Percentiles rank a stretch among this genome's conserved stretches.
Conservation (phyloP, 92 coral and sea anemone species). For the Nematostella vectensis region DNA sequence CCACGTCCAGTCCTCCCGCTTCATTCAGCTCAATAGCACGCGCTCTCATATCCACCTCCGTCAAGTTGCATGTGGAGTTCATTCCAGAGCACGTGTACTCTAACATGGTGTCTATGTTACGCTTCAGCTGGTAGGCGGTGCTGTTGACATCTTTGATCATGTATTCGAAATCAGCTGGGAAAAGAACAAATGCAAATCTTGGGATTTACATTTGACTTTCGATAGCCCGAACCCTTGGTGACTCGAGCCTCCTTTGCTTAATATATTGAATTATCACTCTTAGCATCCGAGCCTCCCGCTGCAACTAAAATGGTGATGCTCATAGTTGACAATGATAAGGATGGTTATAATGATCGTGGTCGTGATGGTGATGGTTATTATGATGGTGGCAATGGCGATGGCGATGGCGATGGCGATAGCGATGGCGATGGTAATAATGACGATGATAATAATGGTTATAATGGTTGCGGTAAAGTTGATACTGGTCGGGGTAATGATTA, state of each 20-base stretch:
- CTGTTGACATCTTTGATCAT: slow-evolving; percentile 40
- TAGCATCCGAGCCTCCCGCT: no score
- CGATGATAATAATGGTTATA: neutral
- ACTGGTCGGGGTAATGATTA: neutral
- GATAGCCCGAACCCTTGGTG: no score
- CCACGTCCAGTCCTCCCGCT: slow-evolving; percentile 61
- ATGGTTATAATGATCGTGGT: neutral
- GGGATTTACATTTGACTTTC: no score
- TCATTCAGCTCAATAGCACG: slow-evolving; percentile 37
- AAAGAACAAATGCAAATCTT: slow-evolving; percentile 3
- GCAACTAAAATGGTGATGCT: no score
- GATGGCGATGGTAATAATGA: neutral
- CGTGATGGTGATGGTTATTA: no score
- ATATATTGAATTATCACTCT: no score
- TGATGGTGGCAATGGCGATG: no score
- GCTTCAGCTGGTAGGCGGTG: slow-evolving; percentile 35
- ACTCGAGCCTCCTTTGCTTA: no score
- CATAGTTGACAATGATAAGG: neutral
- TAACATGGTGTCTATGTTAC: slow-evolving; percentile 47
- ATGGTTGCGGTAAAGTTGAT: neutral
- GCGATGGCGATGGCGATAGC: no score
- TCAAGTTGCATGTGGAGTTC: slow-evolving; percentile 41
- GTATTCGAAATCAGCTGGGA: slow-evolving; percentile 52
- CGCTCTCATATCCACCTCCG: slow-evolving; percentile 31
- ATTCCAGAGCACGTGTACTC: slow-evolving; percentile 55